phyloP scores from a whole-genome alignment of 2,113 vertebrate genomes.

The Ciconia boyciana region DNA sequence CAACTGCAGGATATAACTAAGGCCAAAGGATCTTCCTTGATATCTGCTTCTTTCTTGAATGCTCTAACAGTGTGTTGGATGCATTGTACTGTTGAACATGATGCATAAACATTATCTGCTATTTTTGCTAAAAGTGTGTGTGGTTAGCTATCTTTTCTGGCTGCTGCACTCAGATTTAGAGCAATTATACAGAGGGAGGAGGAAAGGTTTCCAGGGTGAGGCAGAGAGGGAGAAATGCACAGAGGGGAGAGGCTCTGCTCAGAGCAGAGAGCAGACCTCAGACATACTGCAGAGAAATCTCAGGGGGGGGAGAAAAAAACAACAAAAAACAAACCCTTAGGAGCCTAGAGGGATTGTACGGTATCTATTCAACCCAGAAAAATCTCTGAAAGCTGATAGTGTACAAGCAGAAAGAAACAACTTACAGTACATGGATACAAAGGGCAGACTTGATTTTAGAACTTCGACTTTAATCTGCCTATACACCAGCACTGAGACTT shows the following conservation, averaged over 20 bases:
- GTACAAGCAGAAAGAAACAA: neutral
- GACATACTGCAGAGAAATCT: neutral
- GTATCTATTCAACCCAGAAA: neutral
- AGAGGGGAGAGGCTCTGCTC: neutral
- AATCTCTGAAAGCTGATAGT: neutral
- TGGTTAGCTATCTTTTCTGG: neutral
- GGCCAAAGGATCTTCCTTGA: neutral
- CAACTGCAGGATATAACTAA: neutral
- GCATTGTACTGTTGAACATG: neutral
- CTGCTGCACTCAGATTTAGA: neutral
- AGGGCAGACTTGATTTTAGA: neutral
- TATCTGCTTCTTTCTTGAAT: neutral
- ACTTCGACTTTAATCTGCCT: neutral
- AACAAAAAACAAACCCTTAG: neutral
- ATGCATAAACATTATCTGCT: neutral
- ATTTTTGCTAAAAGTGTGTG: neutral
- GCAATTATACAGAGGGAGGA: neutral
- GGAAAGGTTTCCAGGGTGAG: neutral
- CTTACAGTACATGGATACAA: neutral
- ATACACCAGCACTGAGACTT: neutral
- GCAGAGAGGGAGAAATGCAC: neutral
- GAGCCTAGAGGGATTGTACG: neutral
- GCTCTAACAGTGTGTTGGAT: neutral
- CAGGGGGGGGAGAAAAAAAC: no score
- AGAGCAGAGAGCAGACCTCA: neutral